Base-by-base conservation (phyloP, 35 echinoderm and acorn worm genomes). In the Holothuria glaberrima region DNA sequence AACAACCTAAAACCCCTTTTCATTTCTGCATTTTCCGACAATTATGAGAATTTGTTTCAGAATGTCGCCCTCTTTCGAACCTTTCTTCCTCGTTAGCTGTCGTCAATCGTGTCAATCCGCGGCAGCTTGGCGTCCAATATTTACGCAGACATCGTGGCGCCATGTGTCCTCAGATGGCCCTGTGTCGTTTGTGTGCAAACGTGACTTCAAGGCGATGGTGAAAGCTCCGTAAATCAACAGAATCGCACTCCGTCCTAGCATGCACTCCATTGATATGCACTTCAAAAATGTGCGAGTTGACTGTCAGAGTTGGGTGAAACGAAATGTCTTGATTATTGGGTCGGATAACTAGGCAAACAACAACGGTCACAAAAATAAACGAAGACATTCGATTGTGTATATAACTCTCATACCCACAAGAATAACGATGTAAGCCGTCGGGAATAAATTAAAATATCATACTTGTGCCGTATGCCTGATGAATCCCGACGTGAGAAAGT, bases 141-240 rank as follows among this genome's bases (percentile, higher is more conserved):
- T 78, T 78, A 78, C 74, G 74, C 74, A 78, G 74, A 78, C 74
- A 78, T 48, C 74, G 29, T 48, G 74, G 38, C 74, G 74, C 74
- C 74, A n/a, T 48, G 74, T 78, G 74, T 78, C 74, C 71, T 78
- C 74, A 78, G 74, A 78, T 78, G 74, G 74, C 74, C 74, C 74
- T 78, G 74, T 78, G 74, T 78, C 74, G 50, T 78, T 78, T 78
- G 74, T 78, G 74, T 78, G 74, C 74, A 78, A 48, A 78, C 74
- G 74, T 78, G 74, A 78, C 74, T 78, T 78, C 50, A 48, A 78
- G 44, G 74, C 74, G 44, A 78, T 78, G 74, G 74, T 78, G 74
- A 78, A 78, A 78, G 74, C 45, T 22, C 41, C 74, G 74, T 78
- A 78, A 78, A 78, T 78, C 74, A 78, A 78, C 35, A 45, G 44